A percentile compares a stretch with the other conserved stretches of the same genome.
Conservation (phyloP, 2,113 vertebrate species). For the Gobius niger region DNA sequence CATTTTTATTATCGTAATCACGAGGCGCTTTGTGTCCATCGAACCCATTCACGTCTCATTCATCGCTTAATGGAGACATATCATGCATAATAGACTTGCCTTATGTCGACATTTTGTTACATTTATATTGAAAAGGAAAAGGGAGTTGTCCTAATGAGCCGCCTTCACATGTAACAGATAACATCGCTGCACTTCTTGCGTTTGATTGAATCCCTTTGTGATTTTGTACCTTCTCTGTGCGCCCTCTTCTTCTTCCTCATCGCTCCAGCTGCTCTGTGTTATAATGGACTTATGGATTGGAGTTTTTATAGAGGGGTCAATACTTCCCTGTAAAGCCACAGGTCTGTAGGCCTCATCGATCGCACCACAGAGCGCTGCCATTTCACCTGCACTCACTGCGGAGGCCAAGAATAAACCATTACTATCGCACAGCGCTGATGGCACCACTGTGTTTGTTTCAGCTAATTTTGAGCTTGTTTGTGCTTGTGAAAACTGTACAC, state of each 20-base stretch:
- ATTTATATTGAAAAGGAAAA: too few relatives aligned
- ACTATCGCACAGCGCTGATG: conserved; percentile 52
- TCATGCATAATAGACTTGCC: too few relatives aligned
- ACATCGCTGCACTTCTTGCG: background rate
- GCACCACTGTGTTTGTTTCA: conserved; percentile 11
- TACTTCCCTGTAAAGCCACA: conserved; percentile 60
- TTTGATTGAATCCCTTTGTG: background rate
- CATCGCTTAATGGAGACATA: background rate
- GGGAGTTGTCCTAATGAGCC: too few relatives aligned
- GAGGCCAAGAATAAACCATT: conserved; percentile 64
- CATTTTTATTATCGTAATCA: conserved; percentile 1
- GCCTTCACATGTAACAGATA: background rate
- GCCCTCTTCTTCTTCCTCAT: conserved; percentile 6
- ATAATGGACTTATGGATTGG: conserved; percentile 71
- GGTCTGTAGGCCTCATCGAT: conserved; percentile 70
- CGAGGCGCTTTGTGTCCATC: background rate
- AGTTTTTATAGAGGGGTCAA: conserved; percentile 73
- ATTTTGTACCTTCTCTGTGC: background rate
- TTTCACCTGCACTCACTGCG: conserved; percentile 60
- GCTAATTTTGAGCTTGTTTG: background rate
- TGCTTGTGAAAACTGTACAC: background rate
- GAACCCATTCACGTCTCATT: background rate
- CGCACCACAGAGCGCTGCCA: conserved; percentile 4
- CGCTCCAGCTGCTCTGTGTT: conserved; percentile 34
- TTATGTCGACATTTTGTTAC: too few relatives aligned